Evolutionary conservation across 2,797 vertebrate species (phyloP).

Genomic region (Psittacula echo): DNA sequence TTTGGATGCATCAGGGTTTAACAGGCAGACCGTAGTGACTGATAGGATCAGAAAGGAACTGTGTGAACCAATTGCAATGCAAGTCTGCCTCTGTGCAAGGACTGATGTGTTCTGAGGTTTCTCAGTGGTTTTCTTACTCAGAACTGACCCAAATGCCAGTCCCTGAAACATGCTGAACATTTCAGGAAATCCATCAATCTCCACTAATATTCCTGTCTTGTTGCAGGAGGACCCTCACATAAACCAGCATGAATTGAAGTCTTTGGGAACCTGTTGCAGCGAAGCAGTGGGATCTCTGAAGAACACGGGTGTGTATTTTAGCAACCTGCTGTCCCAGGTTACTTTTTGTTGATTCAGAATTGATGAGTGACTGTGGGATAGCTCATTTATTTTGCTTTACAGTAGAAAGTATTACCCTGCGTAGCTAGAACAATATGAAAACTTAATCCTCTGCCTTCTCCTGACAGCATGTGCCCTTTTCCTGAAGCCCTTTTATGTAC

Average conservation of each 20-base stretch:
- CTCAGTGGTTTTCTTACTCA: background rate
- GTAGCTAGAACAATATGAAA: background rate
- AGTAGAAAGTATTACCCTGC: background rate
- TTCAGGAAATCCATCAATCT: background rate
- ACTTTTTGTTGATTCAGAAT: background rate
- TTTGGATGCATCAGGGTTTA: background rate
- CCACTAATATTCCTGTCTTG: background rate
- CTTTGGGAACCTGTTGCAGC: background rate
- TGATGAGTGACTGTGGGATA: background rate
- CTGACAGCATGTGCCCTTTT: background rate
- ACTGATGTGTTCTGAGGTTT: background rate
- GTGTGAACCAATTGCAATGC: background rate
- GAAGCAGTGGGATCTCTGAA: conserved; percentile 12
- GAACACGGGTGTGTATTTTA: conserved; percentile 63
- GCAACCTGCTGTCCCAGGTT: background rate
- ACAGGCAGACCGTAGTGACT: background rate
- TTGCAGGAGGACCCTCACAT: conserved; percentile 55
- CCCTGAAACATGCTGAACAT: background rate
- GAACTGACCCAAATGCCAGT: background rate
- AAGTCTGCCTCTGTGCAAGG: background rate
- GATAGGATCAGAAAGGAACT: background rate
- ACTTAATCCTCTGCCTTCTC: background rate
- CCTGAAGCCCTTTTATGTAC: background rate
- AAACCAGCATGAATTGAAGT: conserved; percentile 19
- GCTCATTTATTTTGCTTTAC: background rate